These are phyloP conservation scores for Acanthosepion esculentum DNA, from an alignment of 2,888 invertebrate genomes.

Conservation along the genomic window DNA sequence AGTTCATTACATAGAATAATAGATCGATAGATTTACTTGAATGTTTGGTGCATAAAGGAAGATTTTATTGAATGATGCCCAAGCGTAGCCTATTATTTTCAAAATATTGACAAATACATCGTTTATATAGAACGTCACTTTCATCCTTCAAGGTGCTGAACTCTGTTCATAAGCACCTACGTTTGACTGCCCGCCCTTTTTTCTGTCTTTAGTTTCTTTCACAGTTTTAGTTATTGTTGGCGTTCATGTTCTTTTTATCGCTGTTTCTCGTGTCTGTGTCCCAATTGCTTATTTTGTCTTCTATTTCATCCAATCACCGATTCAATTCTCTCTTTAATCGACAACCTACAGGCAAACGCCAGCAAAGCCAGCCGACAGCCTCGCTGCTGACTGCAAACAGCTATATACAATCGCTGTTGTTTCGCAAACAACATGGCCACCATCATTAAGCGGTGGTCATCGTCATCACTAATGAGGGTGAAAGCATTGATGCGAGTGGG, in stretches of 20 bases:
- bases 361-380: not conserved
- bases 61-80: not conserved
- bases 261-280: not conserved
- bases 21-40: constrained; percentile 33
- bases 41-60: not conserved
- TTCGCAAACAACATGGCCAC: constrained; percentile 33
- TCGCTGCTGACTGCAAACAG: constrained; percentile 15
- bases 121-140: not conserved
- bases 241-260: not conserved
- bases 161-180: not conserved
- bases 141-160: not conserved
- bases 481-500: not conserved
- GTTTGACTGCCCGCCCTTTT: not conserved
- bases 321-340: not conserved
- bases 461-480: constrained; percentile 18
- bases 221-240: not conserved
- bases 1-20: not conserved
- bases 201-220: not conserved
- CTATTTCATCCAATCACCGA: not conserved
- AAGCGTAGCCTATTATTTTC: not conserved
- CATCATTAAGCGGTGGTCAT: constrained; percentile 21
- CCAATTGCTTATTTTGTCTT: not conserved
- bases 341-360: not conserved
- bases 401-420: not conserved
- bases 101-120: not conserved